phyloP scores from a whole-genome alignment of 2,113 vertebrate genomes.

The Sorex fumeus region DNA sequence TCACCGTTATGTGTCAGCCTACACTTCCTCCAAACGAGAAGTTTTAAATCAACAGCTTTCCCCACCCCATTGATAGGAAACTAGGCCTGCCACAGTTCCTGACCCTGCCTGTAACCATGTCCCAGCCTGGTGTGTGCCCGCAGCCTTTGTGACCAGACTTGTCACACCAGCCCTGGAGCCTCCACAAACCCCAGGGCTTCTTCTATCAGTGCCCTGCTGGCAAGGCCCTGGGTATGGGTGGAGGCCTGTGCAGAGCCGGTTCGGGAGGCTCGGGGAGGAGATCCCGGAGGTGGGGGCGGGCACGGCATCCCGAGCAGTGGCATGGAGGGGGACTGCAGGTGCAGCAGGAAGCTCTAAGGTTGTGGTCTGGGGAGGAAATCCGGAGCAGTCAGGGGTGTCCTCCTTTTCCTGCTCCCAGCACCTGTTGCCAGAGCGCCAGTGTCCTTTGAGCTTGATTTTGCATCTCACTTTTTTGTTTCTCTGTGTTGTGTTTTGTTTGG shows the following conservation, averaged over 20 bases:
- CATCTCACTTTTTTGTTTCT: background rate
- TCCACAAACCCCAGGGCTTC: background rate
- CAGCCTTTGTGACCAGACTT: background rate
- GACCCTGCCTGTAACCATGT: too few species aligned
- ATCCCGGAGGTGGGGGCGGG: too few species aligned
- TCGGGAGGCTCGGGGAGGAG: background rate
- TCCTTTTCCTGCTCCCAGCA: too few species aligned
- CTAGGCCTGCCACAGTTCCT: too few species aligned
- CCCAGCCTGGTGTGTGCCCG: background rate
- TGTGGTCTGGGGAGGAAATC: too few species aligned
- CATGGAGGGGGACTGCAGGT: background rate
- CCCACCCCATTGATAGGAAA: background rate
- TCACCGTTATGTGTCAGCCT: background rate
- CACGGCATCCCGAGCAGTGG: too few species aligned
- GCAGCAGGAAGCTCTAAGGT: background rate
- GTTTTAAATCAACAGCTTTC: background rate
- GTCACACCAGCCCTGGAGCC: background rate
- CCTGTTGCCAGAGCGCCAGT: too few species aligned
- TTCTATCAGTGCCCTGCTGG: background rate
- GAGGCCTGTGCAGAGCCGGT: background rate
- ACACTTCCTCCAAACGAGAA: background rate
- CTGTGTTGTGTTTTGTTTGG: too few species aligned
- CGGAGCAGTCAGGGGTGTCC: too few species aligned
- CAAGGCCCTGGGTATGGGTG: background rate
- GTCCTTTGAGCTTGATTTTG: background rate